These are phyloP conservation scores for Hyles vespertilio DNA, from an alignment of 1,140 invertebrate genomes.

Conservation along the genomic window DNA sequence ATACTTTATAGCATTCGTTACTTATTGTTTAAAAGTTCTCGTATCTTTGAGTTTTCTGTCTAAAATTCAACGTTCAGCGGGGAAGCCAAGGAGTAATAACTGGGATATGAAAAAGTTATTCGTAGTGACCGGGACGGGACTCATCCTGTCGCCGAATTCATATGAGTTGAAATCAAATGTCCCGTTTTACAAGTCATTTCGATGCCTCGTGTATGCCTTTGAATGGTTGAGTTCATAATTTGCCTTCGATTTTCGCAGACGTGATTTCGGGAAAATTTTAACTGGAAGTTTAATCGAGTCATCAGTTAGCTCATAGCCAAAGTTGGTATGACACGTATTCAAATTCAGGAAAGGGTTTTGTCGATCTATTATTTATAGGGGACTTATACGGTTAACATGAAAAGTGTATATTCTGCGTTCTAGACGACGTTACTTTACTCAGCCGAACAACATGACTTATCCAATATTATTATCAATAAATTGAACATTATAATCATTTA, in stretches of 20 bases:
- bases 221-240: background rate
- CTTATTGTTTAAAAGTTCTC: constrained; percentile 4
- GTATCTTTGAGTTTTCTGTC: constrained; percentile 11
- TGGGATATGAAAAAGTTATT: constrained; percentile 11
- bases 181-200: background rate
- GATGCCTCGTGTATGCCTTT: too few relatives aligned
- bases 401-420: too few relatives aligned
- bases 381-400: too few relatives aligned
- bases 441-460: too few relatives aligned
- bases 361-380: too few relatives aligned
- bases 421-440: too few relatives aligned
- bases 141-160: constrained; percentile 2
- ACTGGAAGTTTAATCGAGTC: too few relatives aligned
- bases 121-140: background rate
- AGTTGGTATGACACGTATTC: too few relatives aligned
- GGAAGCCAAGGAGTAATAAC: constrained; percentile 4
- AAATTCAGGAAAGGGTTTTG: too few relatives aligned
- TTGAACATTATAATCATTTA: too few relatives aligned
- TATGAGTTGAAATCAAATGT: constrained; percentile 3
- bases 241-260: background rate
- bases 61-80: constrained; percentile 12
- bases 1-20: background rate
- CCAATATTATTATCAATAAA: too few relatives aligned
- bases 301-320: too few relatives aligned
- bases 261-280: background rate